Base-by-base conservation (phyloP, 2,888 invertebrate genomes). In the Drosophila yooni region DNA sequence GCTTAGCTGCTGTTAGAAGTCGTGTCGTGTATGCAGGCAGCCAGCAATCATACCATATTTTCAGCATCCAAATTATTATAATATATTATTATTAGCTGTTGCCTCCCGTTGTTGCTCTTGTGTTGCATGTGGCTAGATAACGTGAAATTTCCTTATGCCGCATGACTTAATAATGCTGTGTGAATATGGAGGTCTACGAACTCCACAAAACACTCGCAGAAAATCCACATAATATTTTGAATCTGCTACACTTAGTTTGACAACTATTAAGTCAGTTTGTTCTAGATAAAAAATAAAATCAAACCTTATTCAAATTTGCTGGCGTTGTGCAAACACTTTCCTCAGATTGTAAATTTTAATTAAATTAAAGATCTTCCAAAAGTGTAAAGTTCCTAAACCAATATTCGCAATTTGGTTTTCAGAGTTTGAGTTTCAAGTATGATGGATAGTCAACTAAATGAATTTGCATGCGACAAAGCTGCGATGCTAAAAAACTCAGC, bases 61-160 rank as follows among this genome's bases (percentile, higher is more conserved):
- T 91, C 88, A 91, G 88, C 89, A 83, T 82, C 82, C 66, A 92
- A 92, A 92, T 91, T 92, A 91, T 92, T 92, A 92, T 91, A 92
- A 91, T 91, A 91, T 91, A 91, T 91, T 92, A 92, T 92, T 92
- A 92, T 90, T 91, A 82, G 82, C 79, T 76, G 79, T 76, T 69
- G 75, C 68, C 43, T 34, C 52, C 57, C 62, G 68, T 67, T 64
- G 65, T 43, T 40, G 50, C 52, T 59, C 25, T 4, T 46, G 25
- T 46, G 56, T 82, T 75, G 69, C 74, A 76, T 79, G 71, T 64
- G 74, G 70, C 71, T 75, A 79, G 78, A 79, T 79, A 79, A 79
- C 68, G 68, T 58, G 46, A 56, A 54, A 48, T 64, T 72, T 78
- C 34, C 66, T 67, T 74, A 43, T 48, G 74, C 69, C 58, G 61